A percentile compares a stretch with the other conserved stretches of the same genome.
Evolutionary conservation across 2,113 vertebrate genomes (phyloP).

Genomic region (Oriolus oriolus): DNA sequence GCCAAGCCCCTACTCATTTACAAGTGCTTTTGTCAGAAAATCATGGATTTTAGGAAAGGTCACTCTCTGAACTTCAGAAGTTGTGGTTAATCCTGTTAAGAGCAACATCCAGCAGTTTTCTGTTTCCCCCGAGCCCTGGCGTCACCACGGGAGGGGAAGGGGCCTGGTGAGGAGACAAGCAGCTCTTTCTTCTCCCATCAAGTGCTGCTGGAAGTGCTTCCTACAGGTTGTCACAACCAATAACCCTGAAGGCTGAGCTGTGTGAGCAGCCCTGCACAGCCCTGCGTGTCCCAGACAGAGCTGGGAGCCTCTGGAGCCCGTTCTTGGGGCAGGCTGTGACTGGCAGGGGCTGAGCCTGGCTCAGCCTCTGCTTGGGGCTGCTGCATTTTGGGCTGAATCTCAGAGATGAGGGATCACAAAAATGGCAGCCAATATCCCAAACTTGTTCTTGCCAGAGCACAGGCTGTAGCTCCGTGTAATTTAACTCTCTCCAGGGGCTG

Average conservation of each 20-base stretch:
- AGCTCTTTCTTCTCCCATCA: not conserved
- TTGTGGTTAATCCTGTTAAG: not conserved
- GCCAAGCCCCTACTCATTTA: not conserved
- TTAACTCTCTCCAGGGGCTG: not conserved
- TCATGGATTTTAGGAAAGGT: not conserved
- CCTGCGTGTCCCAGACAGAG: not conserved
- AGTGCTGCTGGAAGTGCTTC: not conserved
- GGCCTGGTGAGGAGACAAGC: no score
- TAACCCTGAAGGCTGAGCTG: not conserved
- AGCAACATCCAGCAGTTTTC: not conserved
- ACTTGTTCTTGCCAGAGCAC: not conserved
- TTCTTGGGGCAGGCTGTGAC: not conserved
- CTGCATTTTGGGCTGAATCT: not conserved
- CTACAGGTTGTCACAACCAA: rapidly evolving
- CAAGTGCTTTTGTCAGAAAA: not conserved
- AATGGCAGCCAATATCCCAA: not conserved
- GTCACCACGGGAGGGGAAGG: not conserved
- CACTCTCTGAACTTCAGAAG: not conserved
- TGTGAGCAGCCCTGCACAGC: not conserved
- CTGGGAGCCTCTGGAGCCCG: rapidly evolving
- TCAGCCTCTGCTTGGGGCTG: not conserved
- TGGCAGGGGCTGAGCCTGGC: rapidly evolving
- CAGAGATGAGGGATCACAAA: not conserved
- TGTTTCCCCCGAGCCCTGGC: no score
- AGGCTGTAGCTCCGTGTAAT: not conserved